Evolutionary conservation across 2,797 vertebrate species (phyloP).

Genomic region (Diglossa cyanea): DNA sequence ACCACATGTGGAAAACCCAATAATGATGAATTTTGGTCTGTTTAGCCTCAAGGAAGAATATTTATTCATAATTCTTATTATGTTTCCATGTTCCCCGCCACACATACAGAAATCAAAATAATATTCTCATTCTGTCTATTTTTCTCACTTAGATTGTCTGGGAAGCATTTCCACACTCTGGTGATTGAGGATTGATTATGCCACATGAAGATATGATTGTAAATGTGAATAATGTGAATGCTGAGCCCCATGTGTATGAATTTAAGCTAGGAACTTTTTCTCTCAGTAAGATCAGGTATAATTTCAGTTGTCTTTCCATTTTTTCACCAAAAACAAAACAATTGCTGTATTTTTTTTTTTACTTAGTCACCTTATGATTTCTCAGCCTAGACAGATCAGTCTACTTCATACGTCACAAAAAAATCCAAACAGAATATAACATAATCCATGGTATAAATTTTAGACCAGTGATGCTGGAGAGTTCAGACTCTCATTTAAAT

Average conservation of each 20-base stretch:
- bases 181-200: neutral
- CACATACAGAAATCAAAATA: neutral
- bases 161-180: neutral
- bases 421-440: neutral
- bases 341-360: neutral
- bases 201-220: neutral
- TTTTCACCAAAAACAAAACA: neutral
- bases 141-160: neutral
- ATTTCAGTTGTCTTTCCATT: neutral
- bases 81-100: neutral
- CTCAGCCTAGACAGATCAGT: neutral
- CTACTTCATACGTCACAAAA: neutral
- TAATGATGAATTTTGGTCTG: neutral
- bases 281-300: neutral
- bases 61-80: constrained; percentile 1
- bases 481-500: neutral
- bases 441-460: neutral
- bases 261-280: neutral
- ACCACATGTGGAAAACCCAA: neutral
- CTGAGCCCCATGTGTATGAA: neutral
- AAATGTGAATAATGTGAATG: neutral
- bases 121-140: neutral
- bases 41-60: neutral
- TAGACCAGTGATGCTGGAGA: neutral
- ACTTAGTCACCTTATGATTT: neutral